Base-by-base conservation (phyloP, 2,113 vertebrate species). In the Urocitellus parryii region DNA sequence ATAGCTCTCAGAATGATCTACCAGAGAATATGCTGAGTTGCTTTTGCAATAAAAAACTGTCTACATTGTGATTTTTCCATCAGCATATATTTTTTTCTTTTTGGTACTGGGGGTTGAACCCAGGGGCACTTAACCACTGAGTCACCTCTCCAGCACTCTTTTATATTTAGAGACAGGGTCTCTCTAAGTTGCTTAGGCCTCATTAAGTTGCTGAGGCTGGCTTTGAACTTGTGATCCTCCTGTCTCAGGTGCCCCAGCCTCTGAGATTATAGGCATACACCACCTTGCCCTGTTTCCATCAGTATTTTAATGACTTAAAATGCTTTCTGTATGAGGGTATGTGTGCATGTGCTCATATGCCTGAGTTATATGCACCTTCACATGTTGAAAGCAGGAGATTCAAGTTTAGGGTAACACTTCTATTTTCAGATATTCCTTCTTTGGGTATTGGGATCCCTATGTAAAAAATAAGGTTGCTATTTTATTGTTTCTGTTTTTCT, bases 1-100 rank as follows among this genome's bases (percentile, higher is more conserved):
- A 24, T 1, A 79, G 24, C 34, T 34, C 25, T 61, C 48, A 39
- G 42, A 68, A 85, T 34, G 63, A 88, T 78, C 37, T 53, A 56
- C 48, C 27, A 81, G 67, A 67, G 63, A 78, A 82, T 13, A 76
- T 45, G 53, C 0, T 70, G 13, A 91, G 8, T 65, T 70, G 11
- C 37, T 83, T 92, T 70, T 51, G 22, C n/a, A 84, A 72, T 39
- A 94, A 61, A 92, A 51, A 67, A 39, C 16, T 61, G 29, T 9
- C 51, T 84, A 72, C 73, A n/a, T 79, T 61, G 68, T 73, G 9
- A 90, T 86, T 91, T 56, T 88, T 32, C 74, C 8, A 70, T 68
- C 24, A 27, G 27, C 34, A 56, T n/a, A 4, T 58, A 20, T 7
- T 45, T 56, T 56, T 56, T 56, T 56, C 45, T 45, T 24, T 22